phyloP scores from a whole-genome alignment of 2,797 vertebrate genomes.

The Eulemur coronatus region DNA sequence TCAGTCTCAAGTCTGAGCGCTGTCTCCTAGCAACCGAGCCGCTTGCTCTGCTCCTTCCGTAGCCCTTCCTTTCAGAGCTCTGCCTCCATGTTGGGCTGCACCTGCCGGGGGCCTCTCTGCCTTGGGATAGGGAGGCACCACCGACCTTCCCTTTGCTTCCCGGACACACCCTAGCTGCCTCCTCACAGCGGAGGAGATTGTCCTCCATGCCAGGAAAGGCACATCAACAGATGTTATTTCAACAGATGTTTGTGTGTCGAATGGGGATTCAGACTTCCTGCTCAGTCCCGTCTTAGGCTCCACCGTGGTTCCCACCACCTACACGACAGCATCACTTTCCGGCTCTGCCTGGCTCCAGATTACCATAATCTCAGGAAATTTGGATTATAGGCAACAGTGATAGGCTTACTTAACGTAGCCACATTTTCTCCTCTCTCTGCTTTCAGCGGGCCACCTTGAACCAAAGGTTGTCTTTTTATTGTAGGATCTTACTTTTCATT shows the following conservation, averaged over 20 bases:
- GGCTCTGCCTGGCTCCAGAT: neutral
- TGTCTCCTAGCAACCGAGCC: constrained; percentile 61
- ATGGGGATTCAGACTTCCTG: neutral
- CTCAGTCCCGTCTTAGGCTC: neutral
- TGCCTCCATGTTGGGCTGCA: neutral
- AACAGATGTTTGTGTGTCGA: neutral
- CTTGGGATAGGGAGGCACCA: neutral
- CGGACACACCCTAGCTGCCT: neutral
- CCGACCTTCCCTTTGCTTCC: neutral
- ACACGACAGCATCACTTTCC: neutral
- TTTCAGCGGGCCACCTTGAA: neutral
- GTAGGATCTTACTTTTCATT: neutral
- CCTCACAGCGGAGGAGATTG: neutral
- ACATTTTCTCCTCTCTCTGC: neutral
- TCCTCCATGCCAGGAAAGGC: neutral
- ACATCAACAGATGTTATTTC: neutral
- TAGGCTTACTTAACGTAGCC: neutral
- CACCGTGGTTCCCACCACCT: neutral
- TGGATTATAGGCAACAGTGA: neutral
- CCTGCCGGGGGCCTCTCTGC: neutral
- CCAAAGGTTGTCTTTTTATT: neutral
- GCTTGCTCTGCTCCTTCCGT: neutral
- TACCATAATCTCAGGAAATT: neutral
- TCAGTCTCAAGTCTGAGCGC: constrained; percentile 19
- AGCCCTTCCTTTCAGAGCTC: neutral